A percentile compares a stretch with the other conserved stretches of the same genome.
These are phyloP conservation scores for Triplophysa dalaica DNA, from an alignment of 2,113 vertebrate species.

Conservation along the genomic window DNA sequence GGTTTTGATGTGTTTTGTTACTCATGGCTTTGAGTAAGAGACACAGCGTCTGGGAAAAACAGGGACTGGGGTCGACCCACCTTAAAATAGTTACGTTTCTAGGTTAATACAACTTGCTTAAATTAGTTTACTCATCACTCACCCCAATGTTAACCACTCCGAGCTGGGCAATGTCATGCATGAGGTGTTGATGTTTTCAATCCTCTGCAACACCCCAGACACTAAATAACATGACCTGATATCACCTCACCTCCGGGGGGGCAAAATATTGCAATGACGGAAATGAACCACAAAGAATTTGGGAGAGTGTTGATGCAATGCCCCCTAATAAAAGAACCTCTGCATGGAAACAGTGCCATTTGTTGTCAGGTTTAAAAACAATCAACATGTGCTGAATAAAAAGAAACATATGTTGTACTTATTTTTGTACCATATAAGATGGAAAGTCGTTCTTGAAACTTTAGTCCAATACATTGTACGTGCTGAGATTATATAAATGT, in stretches of 20 bases:
- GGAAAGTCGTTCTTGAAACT: neutral
- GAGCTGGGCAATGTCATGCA: neutral
- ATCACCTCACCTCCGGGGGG: slow-evolving; percentile 9
- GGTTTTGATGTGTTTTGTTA: neutral
- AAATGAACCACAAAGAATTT: neutral
- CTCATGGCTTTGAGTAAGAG: slow-evolving; percentile 14
- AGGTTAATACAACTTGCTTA: slow-evolving; percentile 11
- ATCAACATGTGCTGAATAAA: neutral
- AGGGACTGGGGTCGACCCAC: neutral
- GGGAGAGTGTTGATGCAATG: slow-evolving; percentile 23
- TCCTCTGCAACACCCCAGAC: slow-evolving; percentile 10
- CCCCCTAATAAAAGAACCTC: slow-evolving; percentile 58
- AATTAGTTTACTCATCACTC: slow-evolving; percentile 8
- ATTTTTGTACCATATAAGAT: neutral
- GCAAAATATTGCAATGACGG: neutral
- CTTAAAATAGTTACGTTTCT: slow-evolving; percentile 1
- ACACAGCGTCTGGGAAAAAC: slow-evolving; percentile 57
- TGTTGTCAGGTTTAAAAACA: neutral
- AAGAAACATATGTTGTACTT: neutral
- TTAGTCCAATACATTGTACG: neutral
- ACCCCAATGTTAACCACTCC: neutral
- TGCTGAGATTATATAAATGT: neutral
- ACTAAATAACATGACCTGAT: slow-evolving; percentile 49
- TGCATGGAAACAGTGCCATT: slow-evolving; percentile 48
- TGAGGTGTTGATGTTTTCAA: slow-evolving; percentile 23